Evolutionary conservation across 2,113 vertebrate species (phyloP), one percentile per base, ranked within the genome.

Genomic region (Anseranas semipalmata): DNA sequence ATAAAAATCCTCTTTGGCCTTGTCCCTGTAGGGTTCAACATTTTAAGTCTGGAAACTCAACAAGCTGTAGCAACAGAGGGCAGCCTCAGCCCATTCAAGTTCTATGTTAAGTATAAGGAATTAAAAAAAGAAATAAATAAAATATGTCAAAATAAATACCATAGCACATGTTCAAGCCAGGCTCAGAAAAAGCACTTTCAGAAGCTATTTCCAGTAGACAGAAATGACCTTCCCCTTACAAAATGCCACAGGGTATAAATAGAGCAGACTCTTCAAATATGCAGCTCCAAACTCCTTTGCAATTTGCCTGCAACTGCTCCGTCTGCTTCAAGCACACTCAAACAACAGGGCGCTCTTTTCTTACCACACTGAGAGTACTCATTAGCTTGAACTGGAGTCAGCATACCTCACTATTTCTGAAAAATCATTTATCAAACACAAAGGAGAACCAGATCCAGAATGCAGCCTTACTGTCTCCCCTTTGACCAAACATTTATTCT

Each of bases 191-290:
- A 70, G 35, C 78, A 58, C 74, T 91, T 80, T 93, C 39, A 79
- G 87, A 52, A 85, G 94, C 66, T 91, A 74, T 86, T 90, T 77
- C 45, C 90, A 94, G 92, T 5, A 86, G 85, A 70, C 55, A 8
- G 94, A 77, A 70, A 77, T 85, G 93, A 94, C 94, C 93, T 91
- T 95, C 66, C 93, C 87, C 84, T 76, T 43, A 8, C 2, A 37
- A 91, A 89, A 94, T 75, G 85, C 91, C 89, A 94, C 18, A 1
- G 79, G 84, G 58, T 87, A 85, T 66, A 85, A 95, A 91, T 5
- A 85, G 87, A 85, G 81, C 91, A 85, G 94, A 41, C 87, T 71
- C 43, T 56, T 37, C 32, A 76, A 76, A 76, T 4, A 46, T 1
- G 35, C 58, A 58, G 70, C 88, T 88, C 80, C 43, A 10, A 68